A percentile compares a stretch with the other conserved stretches of the same genome.
These are phyloP conservation scores for Pangasius mekongensis DNA, from an alignment of 2,797 vertebrate genomes.

Conservation along the genomic window DNA sequence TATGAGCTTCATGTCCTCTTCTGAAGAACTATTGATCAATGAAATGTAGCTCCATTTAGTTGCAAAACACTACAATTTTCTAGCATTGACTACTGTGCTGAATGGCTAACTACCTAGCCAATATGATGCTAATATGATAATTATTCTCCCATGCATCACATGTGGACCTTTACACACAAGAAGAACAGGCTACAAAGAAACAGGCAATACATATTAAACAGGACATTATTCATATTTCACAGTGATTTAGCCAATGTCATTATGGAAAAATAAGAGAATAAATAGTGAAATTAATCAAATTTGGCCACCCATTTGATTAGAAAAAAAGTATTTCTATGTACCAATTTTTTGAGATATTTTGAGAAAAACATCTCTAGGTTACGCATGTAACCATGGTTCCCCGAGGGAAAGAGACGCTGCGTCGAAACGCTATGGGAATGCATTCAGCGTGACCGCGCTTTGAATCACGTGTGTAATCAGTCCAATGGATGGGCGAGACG, in stretches of 20 bases:
- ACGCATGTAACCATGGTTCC: too few species aligned
- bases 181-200: neutral
- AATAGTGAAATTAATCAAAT: neutral
- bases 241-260: neutral
- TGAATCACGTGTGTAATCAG: too few species aligned
- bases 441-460: too few species aligned
- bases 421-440: too few species aligned
- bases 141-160: neutral
- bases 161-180: neutral
- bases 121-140: neutral
- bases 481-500: too few species aligned
- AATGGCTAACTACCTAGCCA: constrained; percentile 3
- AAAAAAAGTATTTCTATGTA: neutral
- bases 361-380: too few species aligned
- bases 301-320: neutral
- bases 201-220: neutral
- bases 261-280: neutral
- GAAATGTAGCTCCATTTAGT: neutral
- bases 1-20: neutral
- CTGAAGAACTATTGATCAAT: constrained; percentile 22
- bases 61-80: constrained; percentile 11
- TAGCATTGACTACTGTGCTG: neutral
- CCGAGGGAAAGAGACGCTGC: too few species aligned
- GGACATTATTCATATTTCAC: neutral
- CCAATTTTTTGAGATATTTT: neutral